Evolutionary conservation across 1,140 invertebrate genomes (phyloP).

Genomic region (Cotesia glomerata): DNA sequence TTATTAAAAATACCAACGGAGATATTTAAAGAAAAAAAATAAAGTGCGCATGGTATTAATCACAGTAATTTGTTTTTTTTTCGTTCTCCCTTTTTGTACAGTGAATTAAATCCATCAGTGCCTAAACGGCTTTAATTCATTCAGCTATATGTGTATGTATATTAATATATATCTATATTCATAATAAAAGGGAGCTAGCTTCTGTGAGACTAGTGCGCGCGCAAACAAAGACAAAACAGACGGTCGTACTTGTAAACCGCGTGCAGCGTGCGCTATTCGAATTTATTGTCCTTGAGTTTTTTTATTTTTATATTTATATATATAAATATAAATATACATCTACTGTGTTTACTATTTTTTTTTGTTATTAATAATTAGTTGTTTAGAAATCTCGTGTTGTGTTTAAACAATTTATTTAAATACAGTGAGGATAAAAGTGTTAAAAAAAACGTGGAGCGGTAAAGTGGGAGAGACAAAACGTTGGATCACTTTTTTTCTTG

Average conservation of each 20-base stretch:
- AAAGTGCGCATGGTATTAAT: constrained; percentile 8
- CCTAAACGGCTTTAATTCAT: background rate
- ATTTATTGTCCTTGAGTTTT: background rate
- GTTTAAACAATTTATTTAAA: background rate
- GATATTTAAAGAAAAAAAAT: background rate
- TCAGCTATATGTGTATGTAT: too few relatives aligned
- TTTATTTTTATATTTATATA: background rate
- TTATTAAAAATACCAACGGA: too few relatives aligned
- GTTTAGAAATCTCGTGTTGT: background rate
- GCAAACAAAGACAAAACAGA: constrained; percentile 15
- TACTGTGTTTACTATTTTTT: background rate
- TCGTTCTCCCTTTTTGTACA: constrained; percentile 4
- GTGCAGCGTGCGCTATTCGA: constrained; percentile 6
- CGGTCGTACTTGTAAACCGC: constrained; percentile 1
- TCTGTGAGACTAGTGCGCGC: background rate
- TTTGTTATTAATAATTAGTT: background rate
- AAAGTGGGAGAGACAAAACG: constrained; percentile 33
- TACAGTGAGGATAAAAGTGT: background rate
- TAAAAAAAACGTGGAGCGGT: background rate
- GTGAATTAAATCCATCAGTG: background rate
- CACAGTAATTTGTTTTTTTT: background rate
- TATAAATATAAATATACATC: background rate
- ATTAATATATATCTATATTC: background rate
- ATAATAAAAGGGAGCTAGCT: background rate
- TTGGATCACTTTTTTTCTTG: constrained; percentile 49